Evolutionary conservation across 2,888 invertebrate species (phyloP), one percentile per base, ranked within the genome.

Genomic region (Nasonia oneida): DNA sequence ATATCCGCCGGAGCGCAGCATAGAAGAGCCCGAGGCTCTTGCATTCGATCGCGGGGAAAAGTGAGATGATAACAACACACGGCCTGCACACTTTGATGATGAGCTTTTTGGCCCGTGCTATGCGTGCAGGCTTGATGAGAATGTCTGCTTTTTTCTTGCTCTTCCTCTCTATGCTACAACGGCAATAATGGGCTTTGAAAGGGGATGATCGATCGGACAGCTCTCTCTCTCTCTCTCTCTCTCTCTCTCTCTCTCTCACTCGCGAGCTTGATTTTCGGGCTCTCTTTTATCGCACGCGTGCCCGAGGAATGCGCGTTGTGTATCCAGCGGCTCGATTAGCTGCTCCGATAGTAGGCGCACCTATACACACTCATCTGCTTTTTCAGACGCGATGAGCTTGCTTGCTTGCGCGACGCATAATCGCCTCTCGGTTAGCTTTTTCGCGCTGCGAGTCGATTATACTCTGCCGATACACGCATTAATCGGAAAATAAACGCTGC

Each of bases 1-100:
- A 67, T 29, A 89, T 87, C 88, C 88, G 86, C 87, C 29, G 23
- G 61, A 57, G 57, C 57, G 0, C 18, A 14, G 29, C 77, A 15
- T 23, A 10, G 12, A 10, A 80, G n/a, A 70, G 67, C 79, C 33
- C 50, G 79, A 78, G 79, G 79, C 50, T 37, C 33, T 61, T n/a
- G 57, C 23, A 14, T 67, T 67, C 67, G 67, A 67, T 67, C 67
- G 67, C 33, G 42, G 29, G 61, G 53, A 23, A 71, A 57, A 80
- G 39, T 18, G 80, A 6, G 78, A 76, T 37, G 15, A 18, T 15
- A n/a, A 15, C 39, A 23, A 14, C 18, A 57, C 39, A 29, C 57
- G 29, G 47, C 39, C 29, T 37, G 61, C 47, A 64, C 57, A 74
- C 80, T 84, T 79, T 80, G 71, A 85, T 71, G 85, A 77, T 81